Percentiles rank a stretch among this genome's conserved stretches.
These are phyloP conservation scores for Drosophila seguyi DNA, from an alignment of 1,140 invertebrate genomes.

Conservation along the genomic window DNA sequence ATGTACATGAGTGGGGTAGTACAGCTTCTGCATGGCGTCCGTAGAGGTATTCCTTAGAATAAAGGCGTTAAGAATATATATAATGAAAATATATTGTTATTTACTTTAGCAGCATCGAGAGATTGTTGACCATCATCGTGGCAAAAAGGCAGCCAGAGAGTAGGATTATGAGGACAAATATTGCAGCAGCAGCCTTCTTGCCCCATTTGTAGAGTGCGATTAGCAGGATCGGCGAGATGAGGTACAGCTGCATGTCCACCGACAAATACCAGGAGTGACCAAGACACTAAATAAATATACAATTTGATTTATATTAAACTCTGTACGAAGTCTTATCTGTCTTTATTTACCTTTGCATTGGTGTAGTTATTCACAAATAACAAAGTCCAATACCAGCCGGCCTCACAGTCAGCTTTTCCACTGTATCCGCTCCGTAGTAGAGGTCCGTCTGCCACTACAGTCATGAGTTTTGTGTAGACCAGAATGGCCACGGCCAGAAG, in stretches of 20 bases:
- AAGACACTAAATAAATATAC: not conserved
- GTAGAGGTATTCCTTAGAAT: not conserved
- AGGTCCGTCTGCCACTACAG: not conserved
- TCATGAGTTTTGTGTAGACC: constrained; percentile 21
- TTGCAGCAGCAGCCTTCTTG: constrained; percentile 42
- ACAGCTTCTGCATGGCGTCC: too few relatives aligned
- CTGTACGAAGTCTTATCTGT: too few relatives aligned
- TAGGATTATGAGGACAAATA: constrained; percentile 36
- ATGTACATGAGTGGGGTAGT: too few relatives aligned
- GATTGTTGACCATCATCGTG: constrained; percentile 38
- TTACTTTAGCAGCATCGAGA: constrained; percentile 29
- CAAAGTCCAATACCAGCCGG: constrained; percentile 57
- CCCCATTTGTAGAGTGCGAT: constrained; percentile 88
- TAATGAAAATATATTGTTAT: not conserved
- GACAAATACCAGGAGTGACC: constrained; percentile 4
- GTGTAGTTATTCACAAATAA: constrained; percentile 67
- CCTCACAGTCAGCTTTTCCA: constrained; percentile 55
- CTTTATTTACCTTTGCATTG: constrained; percentile 87
- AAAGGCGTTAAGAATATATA: not conserved
- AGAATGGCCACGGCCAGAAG: not conserved
- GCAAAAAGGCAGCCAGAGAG: constrained; percentile 22
- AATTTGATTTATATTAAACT: too few relatives aligned
- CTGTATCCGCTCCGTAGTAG: constrained; percentile 10
- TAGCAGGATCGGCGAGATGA: constrained; percentile 90
- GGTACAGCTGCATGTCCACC: constrained; percentile 88